Percentiles rank a stretch among this genome's conserved stretches.
Evolutionary conservation across 2,888 invertebrate genomes (phyloP).

Genomic region (Orthonychiurus folsomi): DNA sequence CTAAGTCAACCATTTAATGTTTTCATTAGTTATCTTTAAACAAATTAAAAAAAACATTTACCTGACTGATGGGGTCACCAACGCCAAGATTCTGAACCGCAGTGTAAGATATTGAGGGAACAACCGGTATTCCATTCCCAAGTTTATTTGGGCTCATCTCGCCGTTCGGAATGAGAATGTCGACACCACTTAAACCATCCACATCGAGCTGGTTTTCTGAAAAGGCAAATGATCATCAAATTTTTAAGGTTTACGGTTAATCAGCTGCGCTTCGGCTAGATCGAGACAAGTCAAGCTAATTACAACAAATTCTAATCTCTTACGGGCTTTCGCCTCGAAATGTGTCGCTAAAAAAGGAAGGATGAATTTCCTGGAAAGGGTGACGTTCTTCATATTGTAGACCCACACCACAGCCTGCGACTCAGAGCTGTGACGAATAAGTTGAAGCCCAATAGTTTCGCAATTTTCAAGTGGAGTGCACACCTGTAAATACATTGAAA

Average conservation of each 20-base stretch:
- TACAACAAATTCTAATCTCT: slow-evolving; percentile 11
- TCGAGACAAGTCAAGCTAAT: too few relatives aligned
- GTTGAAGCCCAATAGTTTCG: slow-evolving; percentile 28
- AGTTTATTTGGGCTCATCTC: slow-evolving; percentile 39
- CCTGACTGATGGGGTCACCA: slow-evolving; percentile 39
- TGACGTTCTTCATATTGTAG: slow-evolving; percentile 32
- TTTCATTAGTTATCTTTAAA: background rate
- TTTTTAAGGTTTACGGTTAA: too few relatives aligned
- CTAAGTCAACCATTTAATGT: slow-evolving; percentile 14
- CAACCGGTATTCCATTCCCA: slow-evolving; percentile 12
- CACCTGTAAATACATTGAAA: too few relatives aligned
- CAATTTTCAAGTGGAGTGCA: slow-evolving; percentile 35
- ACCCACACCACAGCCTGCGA: slow-evolving; percentile 31
- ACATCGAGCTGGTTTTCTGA: slow-evolving; percentile 35
- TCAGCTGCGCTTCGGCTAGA: too few relatives aligned
- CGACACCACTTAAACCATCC: slow-evolving; percentile 38
- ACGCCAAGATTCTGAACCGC: slow-evolving; percentile 34
- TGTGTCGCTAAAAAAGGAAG: slow-evolving; percentile 39
- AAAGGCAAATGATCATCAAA: background rate
- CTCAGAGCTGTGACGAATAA: slow-evolving; percentile 29
- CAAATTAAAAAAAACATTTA: slow-evolving; percentile 14
- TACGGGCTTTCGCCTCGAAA: slow-evolving; percentile 39
- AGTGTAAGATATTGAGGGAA: slow-evolving; percentile 38
- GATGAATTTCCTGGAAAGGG: slow-evolving; percentile 36
- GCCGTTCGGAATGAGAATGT: slow-evolving; percentile 35